A percentile compares a stretch with the other conserved stretches of the same genome.
Conservation (phyloP, 2,888 invertebrate species). For the Macrostomum cliftonense region DNA sequence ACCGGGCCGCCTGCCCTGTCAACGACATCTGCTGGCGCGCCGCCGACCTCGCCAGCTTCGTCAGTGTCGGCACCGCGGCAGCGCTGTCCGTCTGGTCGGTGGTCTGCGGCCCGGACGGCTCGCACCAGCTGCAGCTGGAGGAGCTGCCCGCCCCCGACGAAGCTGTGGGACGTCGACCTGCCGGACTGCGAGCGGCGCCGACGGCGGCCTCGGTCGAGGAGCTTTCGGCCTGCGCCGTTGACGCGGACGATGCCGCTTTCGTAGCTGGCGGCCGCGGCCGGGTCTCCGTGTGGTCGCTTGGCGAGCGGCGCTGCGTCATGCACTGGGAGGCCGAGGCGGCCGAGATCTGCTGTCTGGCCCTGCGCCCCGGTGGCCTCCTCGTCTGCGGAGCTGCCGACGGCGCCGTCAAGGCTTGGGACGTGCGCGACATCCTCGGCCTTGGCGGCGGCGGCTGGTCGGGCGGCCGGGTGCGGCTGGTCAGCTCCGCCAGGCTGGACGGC, state of each 20-base stretch:
- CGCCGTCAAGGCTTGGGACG: constrained; percentile 35
- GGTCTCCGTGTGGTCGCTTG: too few relatives aligned
- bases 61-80: constrained; percentile 25
- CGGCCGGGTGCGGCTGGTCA: constrained; percentile 27
- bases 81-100: constrained; percentile 30
- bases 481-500: constrained; percentile 23
- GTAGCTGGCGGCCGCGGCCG: too few relatives aligned
- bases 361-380: constrained; percentile 23
- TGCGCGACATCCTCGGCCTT: constrained; percentile 28
- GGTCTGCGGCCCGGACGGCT: constrained; percentile 18
- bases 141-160: too few relatives aligned
- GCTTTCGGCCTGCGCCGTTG: too few relatives aligned
- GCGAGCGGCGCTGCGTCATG: too few relatives aligned
- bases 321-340: too few relatives aligned
- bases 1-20: background rate
- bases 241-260: too few relatives aligned
- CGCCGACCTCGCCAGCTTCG: constrained; percentile 24
- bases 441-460: background rate
- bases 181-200: too few relatives aligned
- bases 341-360: constrained; percentile 13
- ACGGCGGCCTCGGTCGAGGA: too few relatives aligned
- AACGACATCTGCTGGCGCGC: constrained; percentile 8
- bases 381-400: constrained; percentile 33
- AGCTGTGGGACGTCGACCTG: too few relatives aligned
- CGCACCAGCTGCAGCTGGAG: too few relatives aligned